Percentiles rank a stretch among this genome's conserved stretches.
These are phyloP conservation scores for Eonycteris spelaea DNA, from an alignment of 2,113 vertebrate genomes.

Conservation along the genomic window DNA sequence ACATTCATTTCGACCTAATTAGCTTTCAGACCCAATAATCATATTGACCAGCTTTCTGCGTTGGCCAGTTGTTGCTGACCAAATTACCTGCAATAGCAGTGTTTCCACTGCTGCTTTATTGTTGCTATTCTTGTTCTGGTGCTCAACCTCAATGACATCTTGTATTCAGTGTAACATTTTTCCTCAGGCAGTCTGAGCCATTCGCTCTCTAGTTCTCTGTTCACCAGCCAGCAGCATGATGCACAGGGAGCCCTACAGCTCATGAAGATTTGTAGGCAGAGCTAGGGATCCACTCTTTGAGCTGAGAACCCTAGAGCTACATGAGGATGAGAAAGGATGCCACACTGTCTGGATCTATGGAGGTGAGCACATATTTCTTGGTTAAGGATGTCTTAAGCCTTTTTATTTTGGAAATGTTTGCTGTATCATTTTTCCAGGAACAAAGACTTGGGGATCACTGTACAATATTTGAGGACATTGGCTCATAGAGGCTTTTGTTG, in stretches of 20 bases:
- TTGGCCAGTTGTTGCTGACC: not conserved
- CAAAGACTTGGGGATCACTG: not conserved
- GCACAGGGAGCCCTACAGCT: not conserved
- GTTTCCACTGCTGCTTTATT: not conserved
- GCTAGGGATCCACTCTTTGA: not conserved
- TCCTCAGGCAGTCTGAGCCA: not conserved
- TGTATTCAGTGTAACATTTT: not conserved
- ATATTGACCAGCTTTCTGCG: not conserved
- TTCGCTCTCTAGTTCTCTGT: not conserved
- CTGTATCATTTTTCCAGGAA: not conserved
- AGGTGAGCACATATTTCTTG: slow-evolving; percentile 14
- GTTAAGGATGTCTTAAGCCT: not conserved
- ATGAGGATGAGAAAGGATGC: not conserved
- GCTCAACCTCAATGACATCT: not conserved
- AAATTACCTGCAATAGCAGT: not conserved
- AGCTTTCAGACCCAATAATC: not conserved
- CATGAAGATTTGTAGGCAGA: not conserved
- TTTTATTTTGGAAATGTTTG: not conserved
- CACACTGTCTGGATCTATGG: not conserved
- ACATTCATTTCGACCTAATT: not conserved
- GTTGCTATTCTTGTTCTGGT: not conserved
- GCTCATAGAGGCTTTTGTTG: not conserved
- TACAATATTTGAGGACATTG: not conserved
- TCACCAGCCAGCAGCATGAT: not conserved
- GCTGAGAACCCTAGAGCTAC: not conserved